These are phyloP conservation scores for Hippoglossus stenolepis DNA, from an alignment of 2,113 vertebrate genomes.

Conservation along the genomic window DNA sequence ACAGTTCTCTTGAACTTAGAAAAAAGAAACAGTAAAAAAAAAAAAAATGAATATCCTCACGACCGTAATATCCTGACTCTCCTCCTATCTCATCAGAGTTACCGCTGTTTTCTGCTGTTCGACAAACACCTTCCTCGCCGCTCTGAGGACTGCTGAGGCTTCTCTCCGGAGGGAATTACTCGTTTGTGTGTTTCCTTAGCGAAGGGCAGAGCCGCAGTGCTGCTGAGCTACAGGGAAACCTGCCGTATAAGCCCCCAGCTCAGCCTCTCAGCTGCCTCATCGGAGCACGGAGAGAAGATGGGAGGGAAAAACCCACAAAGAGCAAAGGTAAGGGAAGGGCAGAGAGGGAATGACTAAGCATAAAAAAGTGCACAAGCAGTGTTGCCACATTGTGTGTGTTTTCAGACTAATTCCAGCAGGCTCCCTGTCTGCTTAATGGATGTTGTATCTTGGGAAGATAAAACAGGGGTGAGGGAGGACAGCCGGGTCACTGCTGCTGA, in stretches of 20 bases:
- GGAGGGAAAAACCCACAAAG: background rate
- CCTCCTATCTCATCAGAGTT: constrained; percentile 24
- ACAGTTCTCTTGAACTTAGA: no score
- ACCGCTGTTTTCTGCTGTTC: constrained; percentile 31
- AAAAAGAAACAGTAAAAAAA: no score
- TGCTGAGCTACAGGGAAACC: constrained; percentile 69
- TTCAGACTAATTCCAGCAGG: background rate
- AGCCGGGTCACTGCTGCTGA: constrained; percentile 33
- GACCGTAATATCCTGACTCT: background rate
- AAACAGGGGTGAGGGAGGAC: constrained; percentile 24
- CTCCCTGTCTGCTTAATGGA: constrained; percentile 29
- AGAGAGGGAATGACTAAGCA: constrained; percentile 62
- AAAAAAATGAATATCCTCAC: no score
- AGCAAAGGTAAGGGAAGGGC: constrained; percentile 53
- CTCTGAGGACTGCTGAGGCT: constrained; percentile 49
- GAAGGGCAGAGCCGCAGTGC: constrained; percentile 59
- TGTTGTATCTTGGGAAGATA: constrained; percentile 23
- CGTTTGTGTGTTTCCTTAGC: constrained; percentile 61
- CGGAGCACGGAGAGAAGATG: constrained; percentile 17
- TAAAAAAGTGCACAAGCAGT: constrained; percentile 15
- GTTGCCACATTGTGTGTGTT: constrained; percentile 12
- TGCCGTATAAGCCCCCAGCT: constrained; percentile 43
- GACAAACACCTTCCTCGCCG: constrained; percentile 7
- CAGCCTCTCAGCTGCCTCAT: constrained; percentile 26
- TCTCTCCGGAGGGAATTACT: constrained; percentile 49